Base-by-base conservation (phyloP, 2,797 vertebrate species). In the Meriones psammophilus region DNA sequence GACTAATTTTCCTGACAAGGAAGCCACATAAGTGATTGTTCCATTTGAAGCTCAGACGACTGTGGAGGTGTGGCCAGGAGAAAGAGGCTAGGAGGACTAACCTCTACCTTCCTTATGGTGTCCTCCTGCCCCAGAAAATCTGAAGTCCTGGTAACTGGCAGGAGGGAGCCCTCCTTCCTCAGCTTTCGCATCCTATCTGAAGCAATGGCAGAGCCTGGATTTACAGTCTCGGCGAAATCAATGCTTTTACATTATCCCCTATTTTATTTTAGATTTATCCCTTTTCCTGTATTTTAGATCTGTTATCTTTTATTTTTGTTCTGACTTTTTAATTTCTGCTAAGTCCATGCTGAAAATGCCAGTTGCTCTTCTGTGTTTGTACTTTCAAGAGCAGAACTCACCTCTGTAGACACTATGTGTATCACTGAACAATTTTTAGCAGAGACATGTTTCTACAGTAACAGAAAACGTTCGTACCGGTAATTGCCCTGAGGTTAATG, bases 401-500 rank as follows among this genome's bases (percentile, higher is more conserved):
- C 42, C 79, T 66, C 15, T 64, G 42, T 24, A 58, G 60, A 76
- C 64, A 79, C 92, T 80, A 69, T 64, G 88, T 88, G 85, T 92
- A 79, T 73, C 64, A 42, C 24, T 14, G 58, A 93, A 64, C 60
- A 68, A 2, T 91, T 79, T 80, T 54, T 24, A 91, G 14, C 50
- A 74, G 79, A n/a, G 39, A 8, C 69, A 54, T 68, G 76, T 85
- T 94, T 85, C 58, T 62, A 78, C 50, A 86, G 62, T 50, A 93
- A 62, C 77, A 66, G 60, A 68, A 64, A 85, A n/a, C 36, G 56
- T 62, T 92, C 60, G 42, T 74, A 73, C 71, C 56, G 62, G 28
- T 92, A 94, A 96, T 92, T 89, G 81, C 87, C 62, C 87, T 74
- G 91, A 96, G 91, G 60, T 93, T 92, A 79, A 87, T 50, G 60